Evolutionary conservation across 1,140 invertebrate genomes (phyloP).

Genomic region (Rhagoletis zephyria): DNA sequence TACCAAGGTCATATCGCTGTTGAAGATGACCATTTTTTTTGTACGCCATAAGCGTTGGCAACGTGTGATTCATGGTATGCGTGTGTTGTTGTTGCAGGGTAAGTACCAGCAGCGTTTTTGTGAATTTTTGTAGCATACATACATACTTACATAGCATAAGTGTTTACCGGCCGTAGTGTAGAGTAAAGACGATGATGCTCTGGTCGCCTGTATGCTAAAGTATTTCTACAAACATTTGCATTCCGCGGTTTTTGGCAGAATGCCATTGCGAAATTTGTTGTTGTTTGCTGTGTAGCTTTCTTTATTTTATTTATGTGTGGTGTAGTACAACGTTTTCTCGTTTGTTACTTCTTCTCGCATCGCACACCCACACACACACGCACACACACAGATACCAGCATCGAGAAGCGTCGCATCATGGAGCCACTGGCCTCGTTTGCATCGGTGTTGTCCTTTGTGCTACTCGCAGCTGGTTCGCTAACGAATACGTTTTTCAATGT

Average conservation of each 20-base stretch:
- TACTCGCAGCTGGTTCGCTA: slow-evolving; percentile 23
- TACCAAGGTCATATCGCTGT: slow-evolving; percentile 66
- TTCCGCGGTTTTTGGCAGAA: neutral
- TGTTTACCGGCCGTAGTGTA: neutral
- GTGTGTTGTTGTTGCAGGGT: slow-evolving; percentile 58
- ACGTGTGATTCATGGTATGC: slow-evolving; percentile 59
- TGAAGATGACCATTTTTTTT: slow-evolving; percentile 67
- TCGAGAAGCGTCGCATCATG: slow-evolving; percentile 52
- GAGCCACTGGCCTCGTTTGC: slow-evolving; percentile 53
- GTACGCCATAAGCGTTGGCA: slow-evolving; percentile 61
- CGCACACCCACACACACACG: no score
- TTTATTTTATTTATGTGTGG: slow-evolving; percentile 7
- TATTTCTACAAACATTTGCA: neutral
- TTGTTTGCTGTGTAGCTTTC: neutral
- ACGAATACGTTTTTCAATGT: slow-evolving; percentile 54
- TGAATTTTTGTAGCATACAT: no score
- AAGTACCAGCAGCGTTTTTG: neutral
- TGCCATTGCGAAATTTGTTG: neutral
- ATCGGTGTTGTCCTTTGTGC: slow-evolving; percentile 41
- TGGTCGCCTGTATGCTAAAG: neutral
- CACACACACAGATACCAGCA: neutral
- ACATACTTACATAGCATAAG: neutral
- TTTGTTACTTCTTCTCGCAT: neutral
- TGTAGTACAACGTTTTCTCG: neutral
- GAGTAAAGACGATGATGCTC: no score